A percentile compares a stretch with the other conserved stretches of the same genome.
Evolutionary conservation across 2,888 invertebrate species (phyloP).

Genomic region (Drosophila pseudotakahashii): DNA sequence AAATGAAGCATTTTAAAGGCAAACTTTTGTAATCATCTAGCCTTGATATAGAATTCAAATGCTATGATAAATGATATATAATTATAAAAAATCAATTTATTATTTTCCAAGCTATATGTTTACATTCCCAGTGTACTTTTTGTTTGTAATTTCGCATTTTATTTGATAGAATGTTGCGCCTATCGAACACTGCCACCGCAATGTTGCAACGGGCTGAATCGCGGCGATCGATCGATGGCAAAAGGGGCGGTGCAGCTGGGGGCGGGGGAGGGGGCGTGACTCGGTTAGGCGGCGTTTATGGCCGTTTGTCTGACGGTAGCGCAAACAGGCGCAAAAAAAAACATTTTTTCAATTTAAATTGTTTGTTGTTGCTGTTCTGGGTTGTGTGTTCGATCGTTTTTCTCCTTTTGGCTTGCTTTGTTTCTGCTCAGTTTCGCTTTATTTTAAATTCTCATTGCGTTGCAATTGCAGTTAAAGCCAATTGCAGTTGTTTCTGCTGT

Average conservation of each 20-base stretch:
- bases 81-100: too few relatives aligned
- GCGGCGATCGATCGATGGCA: conserved; percentile 21
- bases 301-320: conserved; percentile 61
- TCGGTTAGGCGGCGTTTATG: conserved; percentile 55
- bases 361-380: conserved; percentile 45
- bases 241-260: conserved; percentile 16
- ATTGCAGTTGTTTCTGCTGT: conserved; percentile 33
- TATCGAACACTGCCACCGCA: conserved; percentile 60
- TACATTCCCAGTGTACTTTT: conserved; percentile 3
- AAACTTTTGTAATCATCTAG: too few relatives aligned
- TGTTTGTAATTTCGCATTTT: conserved; percentile 41
- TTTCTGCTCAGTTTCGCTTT: conserved; percentile 39
- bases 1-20: too few relatives aligned
- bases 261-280: conserved; percentile 8
- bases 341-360: conserved; percentile 65
- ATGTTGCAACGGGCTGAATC: conserved; percentile 69
- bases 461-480: conserved; percentile 47
- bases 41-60: too few relatives aligned
- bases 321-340: conserved; percentile 27
- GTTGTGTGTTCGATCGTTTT: conserved; percentile 32
- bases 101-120: too few relatives aligned
- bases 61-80: too few relatives aligned
- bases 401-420: conserved; percentile 17
- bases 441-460: conserved; percentile 51
- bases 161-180: conserved; percentile 65